Evolutionary conservation across 2,797 vertebrate species (phyloP), one percentile per base, ranked within the genome.

Genomic region (Serranus cabrilla): DNA sequence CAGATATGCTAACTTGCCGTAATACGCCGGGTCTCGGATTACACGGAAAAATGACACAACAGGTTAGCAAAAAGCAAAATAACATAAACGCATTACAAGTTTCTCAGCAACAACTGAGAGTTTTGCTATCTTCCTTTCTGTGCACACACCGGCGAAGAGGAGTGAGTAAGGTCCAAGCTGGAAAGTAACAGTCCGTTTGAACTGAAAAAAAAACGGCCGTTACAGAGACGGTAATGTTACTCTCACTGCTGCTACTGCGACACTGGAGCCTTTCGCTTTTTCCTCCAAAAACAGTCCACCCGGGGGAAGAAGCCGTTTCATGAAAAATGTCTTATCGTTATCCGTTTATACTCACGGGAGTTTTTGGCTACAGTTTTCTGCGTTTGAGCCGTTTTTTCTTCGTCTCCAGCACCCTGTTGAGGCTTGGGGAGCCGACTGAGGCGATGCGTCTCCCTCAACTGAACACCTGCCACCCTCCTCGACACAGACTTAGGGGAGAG

Each of bases 401-500:
- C 14, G 75, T n/a, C 20, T 63, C 80, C 76, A 17, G 74, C 63
- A 50, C 83, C 67, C 71, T 63, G 68, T 77, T 66, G 77, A 73
- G 65, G 87, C 70, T 73, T 4, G 21, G 21, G 70, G 70, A 80
- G 81, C 75, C 27, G 87, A 81, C 69, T 78, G 86, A 74, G 56
- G 64, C 87, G 84, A 84, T 76, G 86, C 60, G 82, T 82, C 82
- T 87, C 80, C 75, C 77, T 69, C 69, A 69, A 60, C 78, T 51
- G 86, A 93, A 87, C 94, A 93, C 92, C 92, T 94, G 92, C 93
- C 86, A 80, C 75, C 85, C 76, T 81, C 64, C 74, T 47, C 74
- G 11, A 49, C 74, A 37, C 72, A 27, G 40, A 68, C 81, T 64
- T 27, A 7, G 18, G 58, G 45, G 74, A 47, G 57, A 14, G 23